Percentiles rank a stretch among this genome's conserved stretches.
These are phyloP conservation scores for human (Homo sapiens) DNA, from an alignment of 2,113 vertebrate genomes.

Conservation along the genomic window GRCh38 chr18:45540001-45540500, in stretches of 20 bases:
- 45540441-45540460: too few relatives aligned
- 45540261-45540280: neutral
- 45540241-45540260: accelerated
- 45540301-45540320: neutral
- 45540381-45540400: accelerated
- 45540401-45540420: neutral
- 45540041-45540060: slow-evolving; percentile 53
- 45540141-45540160: neutral
- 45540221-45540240: too few relatives aligned
- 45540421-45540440: neutral
- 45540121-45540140: neutral
- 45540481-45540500: too few relatives aligned
- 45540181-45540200: neutral
- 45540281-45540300: neutral
- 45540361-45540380: neutral
- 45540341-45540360: too few relatives aligned
- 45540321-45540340: neutral
- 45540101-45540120: neutral
- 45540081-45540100: slow-evolving; percentile 28
- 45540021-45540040: slow-evolving; percentile 33
- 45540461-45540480: too few relatives aligned
- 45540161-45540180: neutral
- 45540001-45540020: slow-evolving; percentile 78
- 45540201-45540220: accelerated
- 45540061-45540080: neutral